phyloP scores from a whole-genome alignment of 2,888 invertebrate genomes.

The Clepsis dumicolana region DNA sequence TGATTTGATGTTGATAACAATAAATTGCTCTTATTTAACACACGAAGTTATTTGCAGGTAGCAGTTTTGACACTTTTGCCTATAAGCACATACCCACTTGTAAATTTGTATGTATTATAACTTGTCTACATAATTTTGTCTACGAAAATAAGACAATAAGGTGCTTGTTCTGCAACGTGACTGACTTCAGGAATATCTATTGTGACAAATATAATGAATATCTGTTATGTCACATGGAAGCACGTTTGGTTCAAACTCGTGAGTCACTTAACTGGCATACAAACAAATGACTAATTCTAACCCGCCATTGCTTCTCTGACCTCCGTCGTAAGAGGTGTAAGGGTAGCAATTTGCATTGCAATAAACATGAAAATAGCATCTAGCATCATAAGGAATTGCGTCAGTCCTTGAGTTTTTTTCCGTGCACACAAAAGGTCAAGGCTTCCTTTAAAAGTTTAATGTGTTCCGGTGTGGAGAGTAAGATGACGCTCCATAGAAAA shows the following conservation, averaged over 20 bases:
- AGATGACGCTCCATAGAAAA: too few species aligned
- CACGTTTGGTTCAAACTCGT: not conserved
- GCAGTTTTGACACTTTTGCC: too few species aligned
- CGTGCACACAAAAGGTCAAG: not conserved
- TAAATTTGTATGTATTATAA: not conserved
- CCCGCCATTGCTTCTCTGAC: slow-evolving; percentile 1
- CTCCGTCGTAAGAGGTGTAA: slow-evolving; percentile 13
- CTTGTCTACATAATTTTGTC: too few species aligned
- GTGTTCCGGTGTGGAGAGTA: too few species aligned
- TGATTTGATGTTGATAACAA: slow-evolving; percentile 8
- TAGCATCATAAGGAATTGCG: not conserved
- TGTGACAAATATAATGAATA: too few species aligned
- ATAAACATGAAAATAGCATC: slow-evolving; percentile 1
- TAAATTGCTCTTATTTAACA: slow-evolving; percentile 12
- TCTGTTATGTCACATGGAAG: not conserved
- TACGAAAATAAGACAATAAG: too few species aligned
- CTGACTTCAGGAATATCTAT: too few species aligned
- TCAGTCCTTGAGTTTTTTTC: not conserved
- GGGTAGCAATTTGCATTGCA: slow-evolving; percentile 4
- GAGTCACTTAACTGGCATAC: slow-evolving; percentile 9
- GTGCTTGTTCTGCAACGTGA: too few species aligned
- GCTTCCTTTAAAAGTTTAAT: too few species aligned
- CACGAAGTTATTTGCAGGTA: too few species aligned
- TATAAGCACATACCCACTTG: too few species aligned
- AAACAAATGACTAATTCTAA: slow-evolving; percentile 8